Conservation (phyloP, 2,797 vertebrate genomes). For the Brachymystax lenok region DNA sequence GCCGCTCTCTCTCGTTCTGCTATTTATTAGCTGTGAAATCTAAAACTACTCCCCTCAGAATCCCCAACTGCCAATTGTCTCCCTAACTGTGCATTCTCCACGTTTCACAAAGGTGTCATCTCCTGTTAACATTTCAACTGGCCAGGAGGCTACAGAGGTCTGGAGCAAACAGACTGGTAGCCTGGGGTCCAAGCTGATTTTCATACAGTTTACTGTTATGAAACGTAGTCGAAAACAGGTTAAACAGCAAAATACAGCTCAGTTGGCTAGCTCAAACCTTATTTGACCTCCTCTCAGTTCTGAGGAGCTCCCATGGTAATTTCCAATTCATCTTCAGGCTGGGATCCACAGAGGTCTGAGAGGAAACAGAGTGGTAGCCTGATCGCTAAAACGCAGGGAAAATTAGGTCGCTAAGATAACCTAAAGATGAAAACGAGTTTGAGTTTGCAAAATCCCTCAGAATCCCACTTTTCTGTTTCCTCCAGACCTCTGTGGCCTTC, state of each 20-base stretch:
- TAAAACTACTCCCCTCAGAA: conserved; percentile 40
- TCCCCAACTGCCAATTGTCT: background rate
- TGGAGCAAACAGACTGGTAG: background rate
- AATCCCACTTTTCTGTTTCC: background rate
- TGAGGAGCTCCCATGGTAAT: background rate
- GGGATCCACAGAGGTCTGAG: background rate
- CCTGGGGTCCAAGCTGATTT: background rate
- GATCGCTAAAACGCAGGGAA: no score
- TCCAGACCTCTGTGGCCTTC: background rate
- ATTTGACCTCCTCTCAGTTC: background rate
- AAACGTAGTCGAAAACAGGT: background rate
- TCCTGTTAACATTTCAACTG: background rate
- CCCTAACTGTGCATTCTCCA: background rate
- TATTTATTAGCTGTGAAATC: conserved; percentile 65
- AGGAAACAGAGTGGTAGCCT: background rate
- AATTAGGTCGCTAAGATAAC: no score
- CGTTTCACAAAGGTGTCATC: background rate
- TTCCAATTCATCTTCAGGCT: background rate
- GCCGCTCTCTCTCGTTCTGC: conserved; percentile 44
- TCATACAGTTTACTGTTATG: background rate
- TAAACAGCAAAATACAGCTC: background rate
- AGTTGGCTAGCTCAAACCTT: background rate
- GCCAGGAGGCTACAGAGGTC: background rate
- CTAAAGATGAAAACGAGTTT: no score
- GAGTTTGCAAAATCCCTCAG: no score